Evolutionary conservation across 2,888 invertebrate genomes (phyloP).

Genomic region (Patella pellucida): DNA sequence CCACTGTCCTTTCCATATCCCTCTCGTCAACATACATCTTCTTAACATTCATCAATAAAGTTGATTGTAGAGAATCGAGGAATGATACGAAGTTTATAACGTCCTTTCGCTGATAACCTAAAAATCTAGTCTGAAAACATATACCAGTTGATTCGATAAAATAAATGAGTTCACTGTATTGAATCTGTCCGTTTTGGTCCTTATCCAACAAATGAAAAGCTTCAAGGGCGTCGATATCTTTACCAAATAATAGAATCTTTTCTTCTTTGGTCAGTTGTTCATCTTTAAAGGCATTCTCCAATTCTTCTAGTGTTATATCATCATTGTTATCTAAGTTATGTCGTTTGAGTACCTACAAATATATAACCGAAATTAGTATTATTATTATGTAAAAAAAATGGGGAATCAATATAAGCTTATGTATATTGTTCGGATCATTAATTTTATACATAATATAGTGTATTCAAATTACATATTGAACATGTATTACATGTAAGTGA

Average conservation of each 20-base stretch:
- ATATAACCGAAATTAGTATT: background rate
- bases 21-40: slow-evolving; percentile 52
- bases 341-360: slow-evolving; percentile 44
- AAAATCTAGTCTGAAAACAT: slow-evolving; percentile 58
- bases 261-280: slow-evolving; percentile 29
- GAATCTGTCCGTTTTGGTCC: slow-evolving; percentile 40
- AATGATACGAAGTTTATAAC: slow-evolving; percentile 55
- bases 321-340: slow-evolving; percentile 46
- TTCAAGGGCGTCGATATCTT: slow-evolving; percentile 20
- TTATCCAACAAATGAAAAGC: slow-evolving; percentile 20
- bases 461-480: no score
- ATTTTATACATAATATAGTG: no score
- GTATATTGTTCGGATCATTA: no score
- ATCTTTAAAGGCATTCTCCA: slow-evolving; percentile 44
- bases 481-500: no score
- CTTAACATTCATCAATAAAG: slow-evolving; percentile 60
- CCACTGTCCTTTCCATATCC: slow-evolving; percentile 50
- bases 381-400: no score
- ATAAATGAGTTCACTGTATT: slow-evolving; percentile 52
- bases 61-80: slow-evolving; percentile 57
- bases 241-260: slow-evolving; percentile 14
- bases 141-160: slow-evolving; percentile 58
- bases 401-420: no score
- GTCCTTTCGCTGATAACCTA: slow-evolving; percentile 58
- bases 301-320: slow-evolving; percentile 42